These are phyloP conservation scores for Merodon equestris DNA, from an alignment of 2,888 invertebrate species.

Conservation along the genomic window DNA sequence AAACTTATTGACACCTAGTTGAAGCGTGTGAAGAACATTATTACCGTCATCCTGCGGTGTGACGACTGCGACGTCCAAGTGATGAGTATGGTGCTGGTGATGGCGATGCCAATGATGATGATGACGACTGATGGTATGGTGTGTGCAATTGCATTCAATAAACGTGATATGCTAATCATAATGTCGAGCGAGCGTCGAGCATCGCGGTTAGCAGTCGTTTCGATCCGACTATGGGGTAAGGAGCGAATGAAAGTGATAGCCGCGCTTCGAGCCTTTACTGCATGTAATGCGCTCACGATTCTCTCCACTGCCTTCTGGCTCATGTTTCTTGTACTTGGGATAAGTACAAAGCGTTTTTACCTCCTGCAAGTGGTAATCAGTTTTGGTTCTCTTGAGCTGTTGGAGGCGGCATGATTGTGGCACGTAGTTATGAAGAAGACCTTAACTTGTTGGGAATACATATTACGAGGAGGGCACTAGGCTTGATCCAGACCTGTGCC, in stretches of 20 bases:
- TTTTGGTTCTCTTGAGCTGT: constrained; percentile 5
- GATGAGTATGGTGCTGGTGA: no score
- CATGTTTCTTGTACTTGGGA: constrained; percentile 22
- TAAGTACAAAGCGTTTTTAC: constrained; percentile 45
- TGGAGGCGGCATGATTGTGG: constrained; percentile 15
- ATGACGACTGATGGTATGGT: constrained; percentile 2
- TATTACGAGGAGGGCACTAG: no score
- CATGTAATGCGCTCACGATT: constrained; percentile 60
- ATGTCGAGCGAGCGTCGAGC: constrained; percentile 73
- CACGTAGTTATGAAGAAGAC: no score
- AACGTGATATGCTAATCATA: constrained; percentile 78
- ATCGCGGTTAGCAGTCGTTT: no score
- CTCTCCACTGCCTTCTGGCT: constrained; percentile 1
- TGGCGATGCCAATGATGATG: no score
- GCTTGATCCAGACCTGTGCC: no score
- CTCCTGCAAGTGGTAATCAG: constrained; percentile 48
- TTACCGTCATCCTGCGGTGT: constrained; percentile 45
- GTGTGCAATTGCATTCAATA: constrained; percentile 54
- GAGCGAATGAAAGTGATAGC: constrained; percentile 63
- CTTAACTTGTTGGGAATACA: no score
- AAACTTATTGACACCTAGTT: constrained; percentile 67
- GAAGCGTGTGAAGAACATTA: constrained; percentile 67
- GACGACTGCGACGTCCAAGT: not conserved
- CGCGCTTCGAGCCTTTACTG: constrained; percentile 41
- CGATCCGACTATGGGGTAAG: constrained; percentile 1